Evolutionary conservation across 2,797 vertebrate genomes (phyloP).

Genomic region (Platalea minor): DNA sequence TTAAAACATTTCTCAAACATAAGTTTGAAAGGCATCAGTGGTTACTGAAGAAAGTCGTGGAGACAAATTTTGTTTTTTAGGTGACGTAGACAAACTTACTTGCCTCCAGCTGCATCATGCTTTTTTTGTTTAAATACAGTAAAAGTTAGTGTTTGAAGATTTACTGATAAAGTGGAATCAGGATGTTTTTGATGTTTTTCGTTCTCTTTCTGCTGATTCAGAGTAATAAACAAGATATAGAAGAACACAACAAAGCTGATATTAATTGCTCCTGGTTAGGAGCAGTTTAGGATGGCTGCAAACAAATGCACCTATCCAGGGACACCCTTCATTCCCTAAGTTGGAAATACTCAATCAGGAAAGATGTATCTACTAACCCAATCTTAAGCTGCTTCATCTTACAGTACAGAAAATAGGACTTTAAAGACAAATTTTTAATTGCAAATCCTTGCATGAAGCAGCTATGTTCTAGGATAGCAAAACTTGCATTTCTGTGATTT

Average conservation of each 20-base stretch:
- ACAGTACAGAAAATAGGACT: not conserved
- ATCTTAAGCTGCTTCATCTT: not conserved
- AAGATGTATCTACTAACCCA: not conserved
- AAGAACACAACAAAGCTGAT: not conserved
- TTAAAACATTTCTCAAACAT: not conserved
- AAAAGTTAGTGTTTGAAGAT: not conserved
- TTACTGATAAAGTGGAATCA: not conserved
- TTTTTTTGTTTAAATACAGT: not conserved
- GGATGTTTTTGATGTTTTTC: not conserved
- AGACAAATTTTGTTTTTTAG: not conserved
- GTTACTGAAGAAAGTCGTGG: not conserved
- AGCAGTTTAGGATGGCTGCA: not conserved
- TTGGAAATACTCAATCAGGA: not conserved
- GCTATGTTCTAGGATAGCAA: not conserved
- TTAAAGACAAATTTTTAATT: not conserved
- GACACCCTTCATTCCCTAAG: not conserved
- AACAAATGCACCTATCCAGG: not conserved
- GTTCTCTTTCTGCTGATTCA: not conserved
- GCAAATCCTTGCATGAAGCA: not conserved
- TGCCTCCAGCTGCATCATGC: not conserved
- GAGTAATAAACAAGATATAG: not conserved
- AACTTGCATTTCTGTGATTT: not conserved
- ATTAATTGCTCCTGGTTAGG: not conserved
- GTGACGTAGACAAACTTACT: not conserved
- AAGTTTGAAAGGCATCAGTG: not conserved